Evolutionary conservation across 2,113 vertebrate species (phyloP).

Genomic region (Varanus komodoensis): DNA sequence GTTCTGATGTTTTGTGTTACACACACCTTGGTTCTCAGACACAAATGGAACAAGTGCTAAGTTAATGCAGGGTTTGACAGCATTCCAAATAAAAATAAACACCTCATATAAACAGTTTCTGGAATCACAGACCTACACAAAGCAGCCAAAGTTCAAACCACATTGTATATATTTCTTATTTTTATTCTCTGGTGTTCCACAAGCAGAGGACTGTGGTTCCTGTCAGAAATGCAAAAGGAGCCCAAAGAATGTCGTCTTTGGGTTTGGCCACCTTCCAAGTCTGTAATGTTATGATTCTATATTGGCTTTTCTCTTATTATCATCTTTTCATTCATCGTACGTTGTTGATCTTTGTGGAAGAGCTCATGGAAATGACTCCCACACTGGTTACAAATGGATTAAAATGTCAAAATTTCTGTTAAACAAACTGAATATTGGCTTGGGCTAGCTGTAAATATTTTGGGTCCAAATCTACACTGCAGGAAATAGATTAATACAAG

Average conservation of each 20-base stretch:
- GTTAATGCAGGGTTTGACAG: background rate
- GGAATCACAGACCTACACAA: conserved; percentile 31
- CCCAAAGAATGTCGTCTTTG: conserved; percentile 58
- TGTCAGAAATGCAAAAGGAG: conserved; percentile 63
- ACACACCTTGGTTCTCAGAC: background rate
- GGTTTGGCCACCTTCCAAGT: conserved; percentile 23
- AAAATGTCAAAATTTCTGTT: conserved; percentile 55
- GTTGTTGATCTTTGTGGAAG: conserved; percentile 68
- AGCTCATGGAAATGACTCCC: conserved; percentile 57
- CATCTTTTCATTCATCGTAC: conserved; percentile 60
- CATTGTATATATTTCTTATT: conserved; percentile 65
- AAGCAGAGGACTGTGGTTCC: conserved; percentile 64
- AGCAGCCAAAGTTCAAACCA: conserved; percentile 40
- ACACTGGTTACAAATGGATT: conserved; percentile 47
- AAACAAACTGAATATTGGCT: conserved; percentile 41
- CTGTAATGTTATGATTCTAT: background rate
- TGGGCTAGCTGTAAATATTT: conserved; percentile 26
- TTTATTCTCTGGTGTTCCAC: conserved; percentile 57
- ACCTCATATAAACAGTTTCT: background rate
- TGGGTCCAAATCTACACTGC: background rate
- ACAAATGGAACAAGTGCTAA: background rate
- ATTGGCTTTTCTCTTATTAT: background rate
- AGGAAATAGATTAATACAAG: background rate
- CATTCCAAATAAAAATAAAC: background rate
- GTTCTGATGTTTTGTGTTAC: background rate